These are phyloP conservation scores for Chaenogobius annularis DNA, from an alignment of 2,113 vertebrate genomes.

Conservation along the genomic window DNA sequence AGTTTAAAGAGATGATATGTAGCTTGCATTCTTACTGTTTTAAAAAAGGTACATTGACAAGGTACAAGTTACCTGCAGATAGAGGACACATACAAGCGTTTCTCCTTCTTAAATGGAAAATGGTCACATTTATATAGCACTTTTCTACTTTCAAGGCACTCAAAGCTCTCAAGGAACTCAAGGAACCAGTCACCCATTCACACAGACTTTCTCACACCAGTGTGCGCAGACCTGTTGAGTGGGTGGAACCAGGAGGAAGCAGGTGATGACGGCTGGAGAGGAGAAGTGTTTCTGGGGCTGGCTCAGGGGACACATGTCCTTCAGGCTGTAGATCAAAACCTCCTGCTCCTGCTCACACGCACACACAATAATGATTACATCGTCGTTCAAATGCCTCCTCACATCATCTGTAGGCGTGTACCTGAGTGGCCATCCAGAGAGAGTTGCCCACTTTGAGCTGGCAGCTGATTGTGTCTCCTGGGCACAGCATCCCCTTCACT, in stretches of 20 bases:
- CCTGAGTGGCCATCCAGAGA: conserved; percentile 94
- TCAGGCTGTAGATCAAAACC: conserved; percentile 90
- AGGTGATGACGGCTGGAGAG: conserved; percentile 89
- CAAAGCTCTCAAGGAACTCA: too few relatives aligned
- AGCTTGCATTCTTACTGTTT: too few relatives aligned
- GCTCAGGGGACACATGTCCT: conserved; percentile 96
- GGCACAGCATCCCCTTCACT: conserved; percentile 87
- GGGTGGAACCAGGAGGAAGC: conserved; percentile 84
- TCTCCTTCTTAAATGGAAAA: too few relatives aligned
- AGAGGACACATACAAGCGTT: too few relatives aligned
- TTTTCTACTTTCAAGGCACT: too few relatives aligned
- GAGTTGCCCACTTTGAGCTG: conserved; percentile 88
- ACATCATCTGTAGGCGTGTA: conserved; percentile 38
- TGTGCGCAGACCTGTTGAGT: conserved; percentile 81
- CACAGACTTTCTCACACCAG: too few relatives aligned
- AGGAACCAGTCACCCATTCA: too few relatives aligned
- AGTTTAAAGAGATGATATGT: too few relatives aligned
- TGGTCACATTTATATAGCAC: too few relatives aligned
- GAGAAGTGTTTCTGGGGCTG: conserved; percentile 84
- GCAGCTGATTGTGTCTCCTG: conserved; percentile 86
- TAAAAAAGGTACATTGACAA: too few relatives aligned
- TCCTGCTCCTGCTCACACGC: conserved; percentile 86
- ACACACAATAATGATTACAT: not conserved
- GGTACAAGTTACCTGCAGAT: too few relatives aligned
- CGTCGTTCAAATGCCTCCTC: not conserved